These are phyloP conservation scores for Rhyacichthys aspro DNA, from an alignment of 2,797 vertebrate genomes.

Conservation along the genomic window DNA sequence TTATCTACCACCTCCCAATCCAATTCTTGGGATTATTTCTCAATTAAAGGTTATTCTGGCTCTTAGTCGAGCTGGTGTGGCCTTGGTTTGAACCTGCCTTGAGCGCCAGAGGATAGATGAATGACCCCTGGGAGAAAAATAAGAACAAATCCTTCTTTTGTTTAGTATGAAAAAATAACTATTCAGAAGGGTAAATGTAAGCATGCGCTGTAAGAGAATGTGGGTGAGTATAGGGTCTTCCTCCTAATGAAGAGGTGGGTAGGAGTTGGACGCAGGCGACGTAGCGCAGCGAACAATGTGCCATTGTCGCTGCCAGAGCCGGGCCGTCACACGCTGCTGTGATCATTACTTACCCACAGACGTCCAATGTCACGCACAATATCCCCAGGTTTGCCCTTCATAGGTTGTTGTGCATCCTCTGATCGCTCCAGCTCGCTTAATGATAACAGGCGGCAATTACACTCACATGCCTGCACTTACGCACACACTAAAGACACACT, in stretches of 20 bases:
- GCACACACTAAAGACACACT: constrained; percentile 33
- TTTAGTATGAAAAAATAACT: constrained; percentile 44
- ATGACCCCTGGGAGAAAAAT: constrained; percentile 54
- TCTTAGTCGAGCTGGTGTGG: constrained; percentile 52
- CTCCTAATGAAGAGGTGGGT: constrained; percentile 64
- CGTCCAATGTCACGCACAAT: constrained; percentile 74
- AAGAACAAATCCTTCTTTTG: constrained; percentile 49
- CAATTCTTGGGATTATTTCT: constrained; percentile 69
- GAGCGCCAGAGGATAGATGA: constrained; percentile 45
- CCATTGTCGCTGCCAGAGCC: constrained; percentile 55
- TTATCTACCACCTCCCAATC: constrained; percentile 64
- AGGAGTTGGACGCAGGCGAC: constrained; percentile 37
- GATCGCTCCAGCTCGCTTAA: constrained; percentile 59
- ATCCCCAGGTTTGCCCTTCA: constrained; percentile 77
- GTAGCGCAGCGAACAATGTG: constrained; percentile 59
- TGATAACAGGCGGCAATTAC: constrained; percentile 72
- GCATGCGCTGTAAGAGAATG: constrained; percentile 2
- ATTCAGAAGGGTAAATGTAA: constrained; percentile 30
- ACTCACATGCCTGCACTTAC: constrained; percentile 38
- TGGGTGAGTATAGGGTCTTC: constrained; percentile 35
- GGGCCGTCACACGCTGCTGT: constrained; percentile 61
- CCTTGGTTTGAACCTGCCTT: constrained; percentile 66
- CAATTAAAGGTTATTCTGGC: constrained; percentile 71
- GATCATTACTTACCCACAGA: constrained; percentile 77
- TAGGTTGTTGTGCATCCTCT: constrained; percentile 70